Conservation (phyloP, 2,797 vertebrate species). For the Poecilia velifera region DNA sequence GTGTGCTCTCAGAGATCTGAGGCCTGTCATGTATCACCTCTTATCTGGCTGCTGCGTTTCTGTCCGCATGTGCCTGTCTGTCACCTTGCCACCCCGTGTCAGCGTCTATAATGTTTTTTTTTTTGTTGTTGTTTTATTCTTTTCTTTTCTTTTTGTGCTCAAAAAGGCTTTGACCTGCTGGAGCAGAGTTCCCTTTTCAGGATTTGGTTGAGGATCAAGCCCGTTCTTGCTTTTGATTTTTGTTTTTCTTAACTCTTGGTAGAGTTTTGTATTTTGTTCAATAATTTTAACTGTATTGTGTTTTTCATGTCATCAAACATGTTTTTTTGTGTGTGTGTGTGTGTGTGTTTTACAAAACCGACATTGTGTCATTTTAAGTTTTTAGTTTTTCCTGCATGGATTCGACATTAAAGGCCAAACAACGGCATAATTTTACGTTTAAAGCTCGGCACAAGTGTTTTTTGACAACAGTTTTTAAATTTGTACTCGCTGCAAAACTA, state of each 20-base stretch:
- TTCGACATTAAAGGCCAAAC: background rate
- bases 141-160: background rate
- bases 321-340: too few relatives aligned
- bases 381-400: background rate
- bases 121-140: background rate
- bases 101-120: slow-evolving; percentile 2
- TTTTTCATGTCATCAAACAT: background rate
- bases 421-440: background rate
- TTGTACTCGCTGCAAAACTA: background rate
- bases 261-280: background rate
- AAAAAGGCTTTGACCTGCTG: slow-evolving; percentile 13
- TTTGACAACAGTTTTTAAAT: background rate
- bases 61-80: slow-evolving; percentile 1
- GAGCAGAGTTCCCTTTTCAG: slow-evolving; percentile 14
- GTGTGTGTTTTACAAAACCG: background rate
- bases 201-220: background rate
- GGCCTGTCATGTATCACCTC: slow-evolving; percentile 49
- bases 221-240: background rate
- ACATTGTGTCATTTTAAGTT: background rate
- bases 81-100: slow-evolving; percentile 13
- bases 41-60: slow-evolving; percentile 9
- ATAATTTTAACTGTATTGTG: background rate
- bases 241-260: background rate
- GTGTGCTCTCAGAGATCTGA: slow-evolving; percentile 22
- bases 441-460: background rate